phyloP scores from a whole-genome alignment of 2,113 vertebrate species.

The Gymnogyps californianus region DNA sequence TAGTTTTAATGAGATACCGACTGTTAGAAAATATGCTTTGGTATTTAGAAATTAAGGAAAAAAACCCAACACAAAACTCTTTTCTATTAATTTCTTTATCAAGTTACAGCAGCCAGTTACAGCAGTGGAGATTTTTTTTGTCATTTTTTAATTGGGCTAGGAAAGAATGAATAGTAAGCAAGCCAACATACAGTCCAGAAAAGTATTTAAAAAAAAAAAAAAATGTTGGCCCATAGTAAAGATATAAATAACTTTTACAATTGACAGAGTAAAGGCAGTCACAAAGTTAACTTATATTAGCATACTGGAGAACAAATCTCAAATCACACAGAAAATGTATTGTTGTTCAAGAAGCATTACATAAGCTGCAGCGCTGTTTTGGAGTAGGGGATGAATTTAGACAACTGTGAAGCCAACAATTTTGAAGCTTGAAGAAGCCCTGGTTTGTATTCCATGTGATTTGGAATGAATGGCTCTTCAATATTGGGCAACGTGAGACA shows the following conservation, averaged over 20 bases:
- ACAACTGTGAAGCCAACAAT: not conserved
- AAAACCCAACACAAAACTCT: not conserved
- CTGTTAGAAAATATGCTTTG: not conserved
- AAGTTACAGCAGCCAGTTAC: not conserved
- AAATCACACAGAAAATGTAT: rapidly evolving
- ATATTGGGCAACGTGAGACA: not conserved
- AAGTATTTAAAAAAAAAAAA: not conserved
- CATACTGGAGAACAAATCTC: not conserved
- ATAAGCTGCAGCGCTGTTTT: rapidly evolving
- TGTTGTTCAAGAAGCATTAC: not conserved
- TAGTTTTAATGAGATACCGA: not conserved
- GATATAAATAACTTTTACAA: not conserved
- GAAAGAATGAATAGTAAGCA: not conserved
- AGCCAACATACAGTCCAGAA: not conserved
- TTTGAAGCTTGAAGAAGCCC: not conserved
- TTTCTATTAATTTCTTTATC: not conserved
- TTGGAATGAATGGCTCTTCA: not conserved
- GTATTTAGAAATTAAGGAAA: not conserved
- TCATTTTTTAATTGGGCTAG: not conserved
- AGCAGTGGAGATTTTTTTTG: not conserved
- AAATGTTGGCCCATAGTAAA: not conserved
- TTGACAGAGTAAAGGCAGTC: not conserved
- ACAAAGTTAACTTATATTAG: not conserved
- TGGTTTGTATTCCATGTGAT: not conserved
- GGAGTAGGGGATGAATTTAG: not conserved